Base-by-base conservation (phyloP, 2,797 vertebrate species). In the Anomalospiza imberbis region DNA sequence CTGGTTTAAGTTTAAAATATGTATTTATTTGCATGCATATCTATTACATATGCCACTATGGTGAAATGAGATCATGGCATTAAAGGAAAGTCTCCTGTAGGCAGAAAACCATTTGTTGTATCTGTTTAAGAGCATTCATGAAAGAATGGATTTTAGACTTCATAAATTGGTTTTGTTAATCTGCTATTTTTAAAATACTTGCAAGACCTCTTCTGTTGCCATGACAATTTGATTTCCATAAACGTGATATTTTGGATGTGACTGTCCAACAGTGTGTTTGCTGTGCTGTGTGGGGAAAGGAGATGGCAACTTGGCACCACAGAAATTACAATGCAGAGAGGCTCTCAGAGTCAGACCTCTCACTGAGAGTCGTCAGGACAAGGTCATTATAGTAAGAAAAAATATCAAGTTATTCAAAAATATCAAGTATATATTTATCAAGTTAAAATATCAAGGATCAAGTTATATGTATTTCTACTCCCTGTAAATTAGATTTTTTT, bases 131-230 rank as follows among this genome's bases (percentile, higher is more conserved):
- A 85, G 82, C 91, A 87, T 95, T 96, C 92, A 87, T 88, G 42
- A 95, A 96, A 92, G 29, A 97, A 96, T 94, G 91, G 91, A 95
- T 95, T 96, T 97, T 82, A 72, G 75, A 86, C 91, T 97, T 97
- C 89, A 85, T 96, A 97, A 96, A 97, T 96, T 90, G 54, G 74
- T 95, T 97, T 97, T 97, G 97, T 97, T 97, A 97, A 98, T 97
- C 98, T 94, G 89, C 97, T 98, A 96, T 98, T 98, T 98, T 98
- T 94, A 97, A 97, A 97, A 97, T 95, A 97, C 96, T 98, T 97
- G 96, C 93, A 97, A 98, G 97, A 97, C 96, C 97, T 96, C 96
- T 97, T 94, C 93, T 82, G 97, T 98, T 98, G 96, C 97, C 93
- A 98, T 98, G 97, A 97, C 74, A 66, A 97, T 97, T 91, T 82